A percentile compares a stretch with the other conserved stretches of the same genome.
Evolutionary conservation across 2,797 vertebrate species (phyloP).

Genomic region (Amphiprion clarkii): DNA sequence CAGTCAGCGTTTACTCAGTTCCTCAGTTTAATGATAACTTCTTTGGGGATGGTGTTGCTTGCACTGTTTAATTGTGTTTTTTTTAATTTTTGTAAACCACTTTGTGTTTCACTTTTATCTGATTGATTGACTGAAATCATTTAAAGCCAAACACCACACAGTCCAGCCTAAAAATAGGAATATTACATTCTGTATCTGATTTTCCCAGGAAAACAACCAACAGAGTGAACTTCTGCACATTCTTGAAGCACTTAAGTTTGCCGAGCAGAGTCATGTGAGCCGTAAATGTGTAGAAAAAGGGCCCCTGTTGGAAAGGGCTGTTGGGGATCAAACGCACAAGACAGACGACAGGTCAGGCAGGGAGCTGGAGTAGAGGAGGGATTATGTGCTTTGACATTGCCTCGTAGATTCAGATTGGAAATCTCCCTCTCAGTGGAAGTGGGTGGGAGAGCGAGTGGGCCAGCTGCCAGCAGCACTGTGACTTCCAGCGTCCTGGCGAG

Average conservation of each 20-base stretch:
- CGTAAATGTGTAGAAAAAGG: constrained; percentile 69
- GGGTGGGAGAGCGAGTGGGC: constrained; percentile 31
- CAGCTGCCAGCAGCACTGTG: constrained; percentile 30
- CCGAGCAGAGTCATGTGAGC: constrained; percentile 72
- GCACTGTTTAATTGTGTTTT: no score
- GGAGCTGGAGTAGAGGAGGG: constrained; percentile 31
- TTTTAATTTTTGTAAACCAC: no score
- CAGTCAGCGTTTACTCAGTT: no score
- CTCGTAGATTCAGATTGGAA: constrained; percentile 44
- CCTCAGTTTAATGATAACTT: no score
- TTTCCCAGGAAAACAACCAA: constrained; percentile 17
- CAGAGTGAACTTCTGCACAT: constrained; percentile 67
- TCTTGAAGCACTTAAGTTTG: constrained; percentile 71
- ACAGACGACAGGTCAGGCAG: constrained; percentile 35
- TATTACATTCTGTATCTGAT: no score
- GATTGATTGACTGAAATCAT: no score
- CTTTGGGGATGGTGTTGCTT: no score
- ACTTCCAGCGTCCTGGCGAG: constrained; percentile 51
- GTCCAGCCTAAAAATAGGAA: no score
- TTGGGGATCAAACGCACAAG: constrained; percentile 39
- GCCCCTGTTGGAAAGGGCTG: constrained; percentile 48
- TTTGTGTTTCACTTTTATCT: no score
- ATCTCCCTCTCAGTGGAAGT: constrained; percentile 32
- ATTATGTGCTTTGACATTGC: constrained; percentile 49
- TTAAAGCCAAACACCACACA: no score